A percentile compares a stretch with the other conserved stretches of the same genome.
These are phyloP conservation scores for Apodemia mormo DNA, from an alignment of 2,888 invertebrate genomes.

Conservation along the genomic window DNA sequence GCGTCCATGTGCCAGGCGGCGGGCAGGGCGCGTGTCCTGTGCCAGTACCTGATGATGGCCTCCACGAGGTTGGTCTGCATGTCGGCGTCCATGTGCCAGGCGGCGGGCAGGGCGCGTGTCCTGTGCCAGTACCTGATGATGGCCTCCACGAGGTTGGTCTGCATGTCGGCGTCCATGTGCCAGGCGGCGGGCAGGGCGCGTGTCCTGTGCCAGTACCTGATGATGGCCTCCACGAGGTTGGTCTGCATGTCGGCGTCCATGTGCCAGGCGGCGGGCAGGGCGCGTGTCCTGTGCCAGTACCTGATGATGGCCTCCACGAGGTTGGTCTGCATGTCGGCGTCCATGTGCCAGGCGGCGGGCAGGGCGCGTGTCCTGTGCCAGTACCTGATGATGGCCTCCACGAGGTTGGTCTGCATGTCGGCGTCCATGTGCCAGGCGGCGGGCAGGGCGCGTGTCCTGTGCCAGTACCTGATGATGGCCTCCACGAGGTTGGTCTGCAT, in stretches of 20 bases:
- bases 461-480: constrained; percentile 90
- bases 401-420: constrained; percentile 95
- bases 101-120: constrained; percentile 90
- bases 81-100: constrained; percentile 95
- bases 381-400: constrained; percentile 96
- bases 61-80: constrained; percentile 97
- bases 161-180: constrained; percentile 94
- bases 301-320: constrained; percentile 97
- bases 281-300: constrained; percentile 84
- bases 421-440: constrained; percentile 94
- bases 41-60: constrained; percentile 90
- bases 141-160: constrained; percentile 96
- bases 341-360: constrained; percentile 89
- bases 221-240: constrained; percentile 96
- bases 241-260: constrained; percentile 95
- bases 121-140: constrained; percentile 87
- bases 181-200: constrained; percentile 78
- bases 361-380: no score
- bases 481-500: constrained; percentile 97
- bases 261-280: constrained; percentile 92
- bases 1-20: constrained; percentile 92
- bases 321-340: constrained; percentile 94
- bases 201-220: constrained; percentile 82
- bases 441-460: constrained; percentile 87
- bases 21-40: no score